A percentile compares a stretch with the other conserved stretches of the same genome.
Evolutionary conservation across 2,113 vertebrate species (phyloP).

Genomic region (Sinocyclocheilus anophthalmus): DNA sequence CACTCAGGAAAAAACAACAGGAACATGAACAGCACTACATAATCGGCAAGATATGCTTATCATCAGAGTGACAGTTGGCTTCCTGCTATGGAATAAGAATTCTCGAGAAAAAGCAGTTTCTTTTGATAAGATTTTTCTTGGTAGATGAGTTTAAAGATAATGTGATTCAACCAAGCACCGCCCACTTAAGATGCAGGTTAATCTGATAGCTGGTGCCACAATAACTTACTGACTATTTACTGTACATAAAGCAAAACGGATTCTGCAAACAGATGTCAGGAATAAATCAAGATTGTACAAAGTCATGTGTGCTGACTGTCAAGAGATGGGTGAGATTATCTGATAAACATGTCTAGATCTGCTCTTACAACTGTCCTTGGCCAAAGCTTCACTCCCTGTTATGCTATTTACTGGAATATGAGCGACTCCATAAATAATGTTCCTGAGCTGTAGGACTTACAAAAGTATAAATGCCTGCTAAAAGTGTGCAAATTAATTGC

Average conservation of each 20-base stretch:
- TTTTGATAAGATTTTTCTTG: background rate
- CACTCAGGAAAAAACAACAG: background rate
- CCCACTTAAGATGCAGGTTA: background rate
- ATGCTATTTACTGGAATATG: background rate
- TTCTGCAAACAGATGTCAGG: background rate
- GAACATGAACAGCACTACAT: constrained; percentile 16
- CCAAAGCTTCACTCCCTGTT: background rate
- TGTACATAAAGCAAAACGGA: background rate
- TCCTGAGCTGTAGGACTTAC: background rate
- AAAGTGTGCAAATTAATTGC: background rate
- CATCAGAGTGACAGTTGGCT: background rate
- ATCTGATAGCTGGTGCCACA: background rate
- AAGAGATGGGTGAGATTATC: background rate
- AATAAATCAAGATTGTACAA: background rate
- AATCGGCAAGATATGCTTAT: background rate
- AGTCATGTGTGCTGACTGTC: background rate
- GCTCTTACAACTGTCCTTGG: background rate
- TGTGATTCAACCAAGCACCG: background rate
- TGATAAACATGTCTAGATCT: background rate
- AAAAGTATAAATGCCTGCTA: background rate
- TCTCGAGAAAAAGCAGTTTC: background rate
- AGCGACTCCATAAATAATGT: background rate
- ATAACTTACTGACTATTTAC: background rate
- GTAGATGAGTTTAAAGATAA: background rate
- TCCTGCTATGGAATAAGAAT: background rate